phyloP scores from a whole-genome alignment of 1,140 invertebrate genomes.

The Drosophila sp. region DNA sequence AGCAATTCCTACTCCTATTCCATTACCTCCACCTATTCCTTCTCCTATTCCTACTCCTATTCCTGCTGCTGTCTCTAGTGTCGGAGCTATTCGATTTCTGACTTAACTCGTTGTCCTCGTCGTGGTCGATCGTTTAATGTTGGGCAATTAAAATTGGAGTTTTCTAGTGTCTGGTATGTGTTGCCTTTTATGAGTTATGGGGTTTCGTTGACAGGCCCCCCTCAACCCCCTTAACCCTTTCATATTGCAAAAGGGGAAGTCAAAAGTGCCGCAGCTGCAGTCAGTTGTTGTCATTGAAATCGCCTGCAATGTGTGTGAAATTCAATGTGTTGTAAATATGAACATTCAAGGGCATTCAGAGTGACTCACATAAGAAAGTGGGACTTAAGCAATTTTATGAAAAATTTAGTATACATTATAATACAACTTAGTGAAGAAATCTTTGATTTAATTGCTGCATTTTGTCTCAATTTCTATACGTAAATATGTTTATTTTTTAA shows the following conservation, averaged over 20 bases:
- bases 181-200: conserved; percentile 69
- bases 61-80: conserved; percentile 16
- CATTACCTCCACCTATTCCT: conserved; percentile 24
- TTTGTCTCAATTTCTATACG: too few species aligned
- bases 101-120: conserved; percentile 10
- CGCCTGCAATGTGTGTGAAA: conserved; percentile 30
- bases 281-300: conserved; percentile 45
- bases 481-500: too few species aligned
- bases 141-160: conserved; percentile 81
- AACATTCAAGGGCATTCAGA: conserved; percentile 10
- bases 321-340: conserved; percentile 10
- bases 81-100: conserved; percentile 26
- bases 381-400: background rate
- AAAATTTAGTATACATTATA: background rate
- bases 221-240: background rate
- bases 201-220: conserved; percentile 19
- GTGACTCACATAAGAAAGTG: conserved; percentile 11
- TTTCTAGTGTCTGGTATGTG: conserved; percentile 50
- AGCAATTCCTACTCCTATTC: conserved; percentile 19
- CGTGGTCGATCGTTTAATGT: conserved; percentile 79
- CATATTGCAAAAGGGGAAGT: background rate
- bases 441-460: too few species aligned
- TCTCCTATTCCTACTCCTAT: conserved; percentile 38
- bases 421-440: too few species aligned
- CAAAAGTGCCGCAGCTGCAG: conserved; percentile 33